Percentiles rank a stretch among this genome's conserved stretches.
Evolutionary conservation across 2,113 vertebrate species (phyloP).

Genomic region (Poeciliopsis occidentalis): DNA sequence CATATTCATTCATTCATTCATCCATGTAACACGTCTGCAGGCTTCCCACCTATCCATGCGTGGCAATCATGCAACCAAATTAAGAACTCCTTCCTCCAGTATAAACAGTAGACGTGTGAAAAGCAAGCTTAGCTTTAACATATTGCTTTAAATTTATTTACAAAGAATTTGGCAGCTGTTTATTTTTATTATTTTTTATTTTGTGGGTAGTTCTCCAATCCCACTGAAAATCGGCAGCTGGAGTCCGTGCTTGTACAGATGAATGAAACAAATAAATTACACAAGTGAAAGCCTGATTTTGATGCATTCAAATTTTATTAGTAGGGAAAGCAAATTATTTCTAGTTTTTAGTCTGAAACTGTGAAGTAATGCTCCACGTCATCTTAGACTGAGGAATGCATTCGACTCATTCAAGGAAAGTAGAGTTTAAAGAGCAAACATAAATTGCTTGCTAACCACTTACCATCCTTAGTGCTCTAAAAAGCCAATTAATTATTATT

Average conservation of each 20-base stretch:
- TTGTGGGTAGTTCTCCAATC: background rate
- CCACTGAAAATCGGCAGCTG: background rate
- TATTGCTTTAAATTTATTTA: background rate
- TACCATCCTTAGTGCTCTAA: background rate
- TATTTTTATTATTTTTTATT: background rate
- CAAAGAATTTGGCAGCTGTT: background rate
- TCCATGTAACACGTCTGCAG: no score
- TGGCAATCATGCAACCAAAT: no score
- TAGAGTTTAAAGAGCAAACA: background rate
- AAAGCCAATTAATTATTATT: background rate
- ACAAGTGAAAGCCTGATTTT: background rate
- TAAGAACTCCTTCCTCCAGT: no score
- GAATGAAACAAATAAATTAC: background rate
- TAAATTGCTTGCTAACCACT: background rate
- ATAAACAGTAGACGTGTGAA: no score
- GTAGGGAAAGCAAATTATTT: background rate
- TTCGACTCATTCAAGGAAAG: background rate
- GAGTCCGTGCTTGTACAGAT: background rate
- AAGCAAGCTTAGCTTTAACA: no score
- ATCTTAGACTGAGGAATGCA: background rate
- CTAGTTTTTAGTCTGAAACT: background rate
- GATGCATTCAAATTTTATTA: background rate
- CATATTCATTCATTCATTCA: no score
- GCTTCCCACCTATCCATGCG: no score
- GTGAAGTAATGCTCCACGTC: background rate